A percentile compares a stretch with the other conserved stretches of the same genome.
These are phyloP conservation scores for Hirtodrosophila alboralis DNA, from an alignment of 2,888 invertebrate genomes.

Conservation along the genomic window DNA sequence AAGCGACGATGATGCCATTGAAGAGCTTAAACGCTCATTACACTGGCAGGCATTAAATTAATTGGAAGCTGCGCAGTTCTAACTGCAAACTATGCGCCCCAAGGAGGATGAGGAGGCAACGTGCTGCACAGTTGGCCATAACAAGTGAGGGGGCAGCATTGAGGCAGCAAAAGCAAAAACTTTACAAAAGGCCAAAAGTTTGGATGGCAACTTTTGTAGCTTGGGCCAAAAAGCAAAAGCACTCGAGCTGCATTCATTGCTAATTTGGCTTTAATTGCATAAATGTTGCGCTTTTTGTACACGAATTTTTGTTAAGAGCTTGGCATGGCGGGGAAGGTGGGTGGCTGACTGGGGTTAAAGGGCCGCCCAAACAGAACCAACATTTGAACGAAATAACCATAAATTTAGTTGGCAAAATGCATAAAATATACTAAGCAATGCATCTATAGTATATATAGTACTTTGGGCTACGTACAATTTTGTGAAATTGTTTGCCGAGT, in stretches of 20 bases:
- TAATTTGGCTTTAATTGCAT: conserved; percentile 81
- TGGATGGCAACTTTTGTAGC: conserved; percentile 78
- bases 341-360: not conserved
- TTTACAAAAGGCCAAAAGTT: conserved; percentile 79
- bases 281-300: conserved; percentile 78
- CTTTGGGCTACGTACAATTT: conserved; percentile 60
- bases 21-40: conserved; percentile 79
- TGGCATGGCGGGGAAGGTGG: conserved; percentile 12
- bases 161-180: conserved; percentile 62
- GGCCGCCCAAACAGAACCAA: conserved; percentile 10
- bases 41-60: conserved; percentile 79
- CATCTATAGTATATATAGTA: conserved; percentile 8
- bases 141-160: conserved; percentile 34
- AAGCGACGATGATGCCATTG: conserved; percentile 56
- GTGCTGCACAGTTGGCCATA: conserved; percentile 39
- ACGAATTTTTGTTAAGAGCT: conserved; percentile 58
- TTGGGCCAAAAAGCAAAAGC: conserved; percentile 68
- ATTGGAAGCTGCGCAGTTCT: conserved; percentile 73
- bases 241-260: conserved; percentile 79
- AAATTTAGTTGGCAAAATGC: conserved; percentile 65
- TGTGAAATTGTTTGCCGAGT: conserved; percentile 69
- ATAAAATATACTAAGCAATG: conserved; percentile 40
- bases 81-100: conserved; percentile 56
- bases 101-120: conserved; percentile 42
- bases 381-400: conserved; percentile 50